phyloP scores from a whole-genome alignment of 2,113 vertebrate species.

The Meriones unguiculatus region DNA sequence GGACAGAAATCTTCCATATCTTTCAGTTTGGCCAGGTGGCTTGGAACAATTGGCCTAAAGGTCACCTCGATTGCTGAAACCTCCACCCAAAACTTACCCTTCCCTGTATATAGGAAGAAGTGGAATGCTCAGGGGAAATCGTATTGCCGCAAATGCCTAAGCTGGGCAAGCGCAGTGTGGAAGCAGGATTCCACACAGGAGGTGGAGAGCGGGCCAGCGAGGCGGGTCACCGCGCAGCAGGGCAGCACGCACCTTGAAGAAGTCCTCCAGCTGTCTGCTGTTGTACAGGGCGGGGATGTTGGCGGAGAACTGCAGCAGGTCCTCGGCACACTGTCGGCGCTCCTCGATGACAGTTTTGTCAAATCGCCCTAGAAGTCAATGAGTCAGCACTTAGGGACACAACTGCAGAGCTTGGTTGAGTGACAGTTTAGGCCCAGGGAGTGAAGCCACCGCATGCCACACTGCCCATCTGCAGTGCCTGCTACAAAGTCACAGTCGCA shows the following conservation, averaged over 20 bases:
- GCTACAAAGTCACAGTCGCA: conserved; percentile 72
- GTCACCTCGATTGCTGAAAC: no score
- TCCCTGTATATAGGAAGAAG: not conserved
- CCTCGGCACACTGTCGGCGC: conserved; percentile 97
- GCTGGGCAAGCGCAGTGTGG: not conserved
- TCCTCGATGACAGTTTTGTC: conserved; percentile 97
- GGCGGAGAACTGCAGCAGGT: conserved; percentile 98
- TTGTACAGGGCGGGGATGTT: conserved; percentile 96
- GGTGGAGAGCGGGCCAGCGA: not conserved
- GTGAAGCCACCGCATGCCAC: not conserved
- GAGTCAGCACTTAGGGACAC: conserved; percentile 65
- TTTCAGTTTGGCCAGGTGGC: no score
- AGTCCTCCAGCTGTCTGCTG: conserved; percentile 96
- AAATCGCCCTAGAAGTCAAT: conserved; percentile 93
- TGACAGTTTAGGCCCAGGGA: not conserved
- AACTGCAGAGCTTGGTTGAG: conserved; percentile 40
- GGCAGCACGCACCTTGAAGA: conserved; percentile 93
- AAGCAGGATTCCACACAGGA: not conserved
- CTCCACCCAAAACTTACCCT: no score
- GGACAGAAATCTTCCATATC: no score
- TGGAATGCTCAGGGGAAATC: not conserved
- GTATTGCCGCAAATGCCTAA: not conserved
- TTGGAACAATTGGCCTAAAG: no score
- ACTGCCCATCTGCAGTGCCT: not conserved
- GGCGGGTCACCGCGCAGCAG: no score